phyloP scores from a whole-genome alignment of 2,888 invertebrate species.

The Tinea semifulvella region DNA sequence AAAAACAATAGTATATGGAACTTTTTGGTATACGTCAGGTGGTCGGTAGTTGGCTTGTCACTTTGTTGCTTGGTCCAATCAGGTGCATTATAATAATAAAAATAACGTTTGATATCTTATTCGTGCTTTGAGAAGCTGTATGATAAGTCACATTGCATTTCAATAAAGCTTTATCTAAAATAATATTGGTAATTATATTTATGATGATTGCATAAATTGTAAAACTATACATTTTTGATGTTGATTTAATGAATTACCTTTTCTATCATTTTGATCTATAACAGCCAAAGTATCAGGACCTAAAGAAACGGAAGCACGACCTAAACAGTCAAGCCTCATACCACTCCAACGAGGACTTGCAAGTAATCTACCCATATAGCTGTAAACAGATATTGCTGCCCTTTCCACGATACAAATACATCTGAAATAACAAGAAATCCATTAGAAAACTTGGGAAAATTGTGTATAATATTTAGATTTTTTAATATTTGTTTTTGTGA shows the following conservation, averaged over 20 bases:
- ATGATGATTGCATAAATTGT: too few relatives aligned
- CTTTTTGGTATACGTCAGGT: too few relatives aligned
- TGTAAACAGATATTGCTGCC: constrained; percentile 84
- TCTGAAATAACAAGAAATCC: constrained; percentile 49
- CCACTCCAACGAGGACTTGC: constrained; percentile 88
- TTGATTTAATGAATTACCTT: constrained; percentile 62
- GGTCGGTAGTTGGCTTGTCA: too few relatives aligned
- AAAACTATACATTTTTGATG: too few relatives aligned
- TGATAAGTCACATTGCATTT: too few relatives aligned
- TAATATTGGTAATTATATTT: too few relatives aligned
- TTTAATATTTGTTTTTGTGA: background rate
- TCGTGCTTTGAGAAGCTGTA: too few relatives aligned
- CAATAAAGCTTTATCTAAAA: too few relatives aligned
- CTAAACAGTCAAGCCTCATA: constrained; percentile 83
- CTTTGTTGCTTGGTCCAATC: too few relatives aligned
- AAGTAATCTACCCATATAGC: constrained; percentile 90
- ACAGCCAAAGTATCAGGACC: constrained; percentile 89
- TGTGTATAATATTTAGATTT: background rate
- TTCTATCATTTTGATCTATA: constrained; percentile 84
- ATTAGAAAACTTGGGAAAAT: background rate
- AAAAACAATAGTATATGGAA: too few relatives aligned
- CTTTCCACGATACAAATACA: constrained; percentile 91
- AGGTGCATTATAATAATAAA: too few relatives aligned
- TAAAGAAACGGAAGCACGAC: constrained; percentile 78
- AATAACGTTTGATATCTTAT: too few relatives aligned